Evolutionary conservation across 2,797 vertebrate species (phyloP), one percentile per base, ranked within the genome.

Genomic region (Sciurus carolinensis): DNA sequence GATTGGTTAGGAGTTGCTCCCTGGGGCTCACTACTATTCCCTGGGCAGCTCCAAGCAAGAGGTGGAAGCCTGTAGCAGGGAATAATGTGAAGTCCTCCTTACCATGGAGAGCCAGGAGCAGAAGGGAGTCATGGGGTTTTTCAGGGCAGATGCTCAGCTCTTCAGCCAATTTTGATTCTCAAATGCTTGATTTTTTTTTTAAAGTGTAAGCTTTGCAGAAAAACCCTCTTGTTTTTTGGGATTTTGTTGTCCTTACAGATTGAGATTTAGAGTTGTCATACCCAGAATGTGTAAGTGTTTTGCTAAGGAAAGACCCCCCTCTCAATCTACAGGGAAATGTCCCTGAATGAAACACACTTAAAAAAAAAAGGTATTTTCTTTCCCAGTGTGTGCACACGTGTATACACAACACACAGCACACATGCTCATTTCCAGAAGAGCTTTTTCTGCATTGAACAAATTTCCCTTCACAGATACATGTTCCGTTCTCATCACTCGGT

Each of bases 141-240:
- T 73, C 30, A 52, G 66, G 26, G 47, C 13, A 77, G 12, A 18
- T 59, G 33, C 42, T 93, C 47, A 76, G 26, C 13, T 92, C 4
- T 81, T 52, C 0, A n/a, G 67, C 0, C 71, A 17, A 50, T 73
- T 66, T 57, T 77, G 30, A 85, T 69, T 88, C 33, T 67, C n/a
- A 94, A 50, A 44, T 54, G 7, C 62, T 57, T 44, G 20, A 39
- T 42, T 90, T 91, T 42, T 90, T 91, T 66, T 64, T 92, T 57
- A 82, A 47, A 33, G 3, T 52, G 12, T 71, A 73, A 92, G 14
- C 33, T 80, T 75, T 50, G 12, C 7, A 9, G 39, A 83, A 92
- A 33, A 50, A 33, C 33, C 11, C 30, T 88, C 39, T 18, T 79
- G 36, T n/a, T 73, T 28, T 7, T 64, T 42, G 42, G n/a, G 7